Evolutionary conservation across 1,140 invertebrate species (phyloP), one percentile per base, ranked within the genome.

Genomic region (Olivierus martensii): DNA sequence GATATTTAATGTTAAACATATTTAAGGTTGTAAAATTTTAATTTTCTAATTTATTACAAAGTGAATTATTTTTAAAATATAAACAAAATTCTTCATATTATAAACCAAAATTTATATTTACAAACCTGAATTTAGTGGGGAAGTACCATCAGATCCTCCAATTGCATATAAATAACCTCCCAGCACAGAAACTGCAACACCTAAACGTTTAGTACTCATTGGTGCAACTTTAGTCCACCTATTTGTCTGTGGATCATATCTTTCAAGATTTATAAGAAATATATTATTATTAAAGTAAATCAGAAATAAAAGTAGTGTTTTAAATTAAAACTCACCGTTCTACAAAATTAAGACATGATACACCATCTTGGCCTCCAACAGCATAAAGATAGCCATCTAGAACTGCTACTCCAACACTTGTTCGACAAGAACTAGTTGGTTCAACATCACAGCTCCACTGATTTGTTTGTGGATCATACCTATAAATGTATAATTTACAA

Each of bases 371-470:
- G 0, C 93, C 93, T 34, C 93, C 93, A 45, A 97, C 92, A 6
- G 93, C 94, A 52, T 63, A 63, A 4, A 63, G 42, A 49, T 84
- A 88, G 45, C 88, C 90, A 68, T 94, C 91, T 18, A 98, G 72
- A n/a, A 97, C 93, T 10, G 92, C 93, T 28, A 98, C 94, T 45
- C 94, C 94, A 18, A 98, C 93, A 66, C 89, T 94, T 3, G 94
- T 98, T 46, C 94, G 77, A 70, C 93, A 97, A 1, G 91, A 95
- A 43, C 89, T 94, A 10, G 93, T 98, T 2, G 94, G 93, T 7
- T 93, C 92, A 15, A 98, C 93, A 65, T 97, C 91, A 65, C 87
- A 91, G 51, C 88, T 92, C 94, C 94, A 99, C 70, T 95, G 87
- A 71, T 96, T 95, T 1, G 88, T 94, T 69, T 93, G 87, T 3